phyloP scores from a whole-genome alignment of 2,888 invertebrate genomes.

The Clostera curtula region DNA sequence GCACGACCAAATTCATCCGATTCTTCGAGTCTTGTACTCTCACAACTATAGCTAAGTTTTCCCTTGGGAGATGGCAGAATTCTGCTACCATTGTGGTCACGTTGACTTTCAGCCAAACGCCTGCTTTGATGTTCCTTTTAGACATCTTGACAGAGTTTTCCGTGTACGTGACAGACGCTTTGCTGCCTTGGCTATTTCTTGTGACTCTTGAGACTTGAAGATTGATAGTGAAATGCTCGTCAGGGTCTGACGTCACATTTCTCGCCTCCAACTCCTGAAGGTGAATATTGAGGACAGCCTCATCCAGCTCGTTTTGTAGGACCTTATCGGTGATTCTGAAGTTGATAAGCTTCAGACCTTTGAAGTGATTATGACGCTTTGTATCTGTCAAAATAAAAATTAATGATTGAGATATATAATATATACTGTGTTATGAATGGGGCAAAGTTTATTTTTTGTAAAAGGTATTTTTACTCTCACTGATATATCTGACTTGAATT shows the following conservation, averaged over 20 bases:
- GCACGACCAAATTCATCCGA: slow-evolving; percentile 79
- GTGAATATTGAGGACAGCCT: slow-evolving; percentile 82
- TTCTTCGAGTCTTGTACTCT: slow-evolving; percentile 78
- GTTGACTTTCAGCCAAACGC: slow-evolving; percentile 84
- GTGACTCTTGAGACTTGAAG: slow-evolving; percentile 61
- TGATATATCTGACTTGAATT: too few relatives aligned
- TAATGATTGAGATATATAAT: too few relatives aligned
- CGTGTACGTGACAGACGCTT: slow-evolving; percentile 53
- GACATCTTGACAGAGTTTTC: slow-evolving; percentile 61
- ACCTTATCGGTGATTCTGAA: slow-evolving; percentile 83
- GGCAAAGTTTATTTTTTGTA: too few relatives aligned
- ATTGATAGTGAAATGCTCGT: slow-evolving; percentile 52
- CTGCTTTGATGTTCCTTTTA: slow-evolving; percentile 67
- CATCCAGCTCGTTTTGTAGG: slow-evolving; percentile 79
- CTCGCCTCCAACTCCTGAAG: slow-evolving; percentile 65
- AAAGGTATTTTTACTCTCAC: too few relatives aligned
- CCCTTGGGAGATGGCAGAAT: slow-evolving; percentile 84
- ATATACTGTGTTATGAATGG: too few relatives aligned
- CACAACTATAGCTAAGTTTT: slow-evolving; percentile 85
- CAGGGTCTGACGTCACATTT: slow-evolving; percentile 44
- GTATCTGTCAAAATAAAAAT: slow-evolving; percentile 67
- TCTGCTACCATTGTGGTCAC: slow-evolving; percentile 83
- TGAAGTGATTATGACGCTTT: slow-evolving; percentile 79
- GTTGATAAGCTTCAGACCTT: slow-evolving; percentile 79
- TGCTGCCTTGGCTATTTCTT: slow-evolving; percentile 52